A percentile compares a stretch with the other conserved stretches of the same genome.
Conservation (phyloP, 2,113 vertebrate species). For the Tetrax tetrax region DNA sequence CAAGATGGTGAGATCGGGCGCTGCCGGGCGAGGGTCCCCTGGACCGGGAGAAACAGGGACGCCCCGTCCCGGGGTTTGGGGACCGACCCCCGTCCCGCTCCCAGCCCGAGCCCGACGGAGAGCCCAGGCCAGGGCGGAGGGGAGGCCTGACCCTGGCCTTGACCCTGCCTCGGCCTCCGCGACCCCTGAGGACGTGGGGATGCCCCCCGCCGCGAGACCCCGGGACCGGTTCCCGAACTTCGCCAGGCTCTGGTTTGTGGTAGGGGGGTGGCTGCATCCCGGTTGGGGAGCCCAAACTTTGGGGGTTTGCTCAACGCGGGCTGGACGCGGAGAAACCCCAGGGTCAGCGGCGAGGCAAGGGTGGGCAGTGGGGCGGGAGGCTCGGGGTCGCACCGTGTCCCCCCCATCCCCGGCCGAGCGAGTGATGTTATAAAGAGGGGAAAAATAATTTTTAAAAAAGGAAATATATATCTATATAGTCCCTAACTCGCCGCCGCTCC, state of each 20-base stretch:
- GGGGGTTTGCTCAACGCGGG: too few species aligned
- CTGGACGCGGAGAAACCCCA: too few species aligned
- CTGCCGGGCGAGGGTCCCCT: background rate
- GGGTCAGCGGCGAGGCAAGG: background rate
- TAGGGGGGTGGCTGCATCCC: too few species aligned
- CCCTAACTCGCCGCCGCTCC: background rate
- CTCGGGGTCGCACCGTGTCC: background rate
- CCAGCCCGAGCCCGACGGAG: too few species aligned
- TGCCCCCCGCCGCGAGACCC: too few species aligned
- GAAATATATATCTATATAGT: too few species aligned
- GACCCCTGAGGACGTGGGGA: background rate
- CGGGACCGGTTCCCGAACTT: background rate
- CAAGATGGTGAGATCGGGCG: constrained; percentile 38
- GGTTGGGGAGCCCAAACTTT: too few species aligned
- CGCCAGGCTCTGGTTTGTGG: too few species aligned
- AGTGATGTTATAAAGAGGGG: background rate
- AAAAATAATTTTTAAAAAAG: too few species aligned
- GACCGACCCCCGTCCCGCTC: background rate
- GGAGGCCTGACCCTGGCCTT: background rate
- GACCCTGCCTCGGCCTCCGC: background rate
- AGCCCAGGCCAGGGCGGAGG: too few species aligned
- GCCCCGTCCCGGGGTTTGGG: background rate
- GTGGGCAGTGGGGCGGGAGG: background rate
- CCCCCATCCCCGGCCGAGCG: background rate
- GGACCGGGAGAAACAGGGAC: background rate